Conservation (phyloP, 37 sponge, comb jelly and placozoan species). For the Theonella swinhoei region DNA sequence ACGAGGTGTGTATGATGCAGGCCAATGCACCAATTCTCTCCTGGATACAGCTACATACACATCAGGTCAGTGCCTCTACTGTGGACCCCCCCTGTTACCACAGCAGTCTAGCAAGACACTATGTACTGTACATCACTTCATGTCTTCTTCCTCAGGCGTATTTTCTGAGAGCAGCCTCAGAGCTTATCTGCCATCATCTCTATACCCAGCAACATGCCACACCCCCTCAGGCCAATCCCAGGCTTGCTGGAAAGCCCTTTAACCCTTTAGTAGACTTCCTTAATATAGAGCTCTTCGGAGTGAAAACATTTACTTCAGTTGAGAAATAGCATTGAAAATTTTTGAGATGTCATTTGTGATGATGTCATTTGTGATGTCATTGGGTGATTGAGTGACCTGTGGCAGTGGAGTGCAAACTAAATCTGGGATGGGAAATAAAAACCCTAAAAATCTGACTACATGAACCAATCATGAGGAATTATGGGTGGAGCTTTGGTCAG, state of each 20-base stretch:
- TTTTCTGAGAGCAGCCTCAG: background rate
- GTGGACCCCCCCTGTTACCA: no score
- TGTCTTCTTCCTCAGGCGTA: background rate
- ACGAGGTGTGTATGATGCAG: slow-evolving; percentile 5
- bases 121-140: no score
- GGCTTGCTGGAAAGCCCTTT: background rate
- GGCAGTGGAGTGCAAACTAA: no score
- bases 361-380: no score
- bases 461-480: no score
- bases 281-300: background rate
- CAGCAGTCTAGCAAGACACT: no score
- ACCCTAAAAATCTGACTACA: no score
- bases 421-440: no score
- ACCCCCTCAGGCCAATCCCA: background rate
- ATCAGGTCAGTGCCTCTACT: no score
- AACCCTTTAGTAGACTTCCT: background rate
- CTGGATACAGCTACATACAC: background rate
- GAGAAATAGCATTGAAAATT: background rate
- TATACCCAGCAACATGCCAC: background rate
- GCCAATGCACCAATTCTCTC: background rate
- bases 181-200: background rate
- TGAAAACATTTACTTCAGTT: background rate
- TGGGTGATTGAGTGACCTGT: no score
- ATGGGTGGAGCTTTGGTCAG: background rate
- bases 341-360: no score